Base-by-base conservation (phyloP, 2,888 invertebrate genomes). In the Epinotia brunnichana region DNA sequence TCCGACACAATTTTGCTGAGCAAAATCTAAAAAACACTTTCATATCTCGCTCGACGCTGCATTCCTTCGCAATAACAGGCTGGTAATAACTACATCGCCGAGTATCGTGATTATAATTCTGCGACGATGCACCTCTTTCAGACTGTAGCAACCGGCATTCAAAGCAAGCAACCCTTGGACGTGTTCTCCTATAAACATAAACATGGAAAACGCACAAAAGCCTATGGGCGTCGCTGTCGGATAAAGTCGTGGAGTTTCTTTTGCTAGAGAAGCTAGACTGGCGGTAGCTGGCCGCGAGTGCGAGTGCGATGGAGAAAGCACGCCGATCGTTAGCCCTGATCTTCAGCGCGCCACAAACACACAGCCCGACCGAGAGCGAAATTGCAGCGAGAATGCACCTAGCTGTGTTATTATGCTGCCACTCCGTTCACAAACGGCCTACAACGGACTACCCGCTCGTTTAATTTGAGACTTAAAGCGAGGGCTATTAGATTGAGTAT, bases 311-410 rank as follows among this genome's bases (percentile, higher is more conserved):
- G 82, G 85, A 81, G 79, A 77, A 82, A 75, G 80, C 85, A 82
- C 87, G 88, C 88, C 92, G 92, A 93, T 93, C 92, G 93, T 93
- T 93, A 93, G 93, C 93, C 92, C 92, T 93, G 93, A 93, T 93
- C 93, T 93, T 93, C 93, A 93, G 86, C 92, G 92, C 92, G 92
- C 92, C 90, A 93, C 93, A 93, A 92, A 93, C 93, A 93, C 90
- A 93, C 85, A 93, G 90, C 90, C 92, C 92, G 92, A 92, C 92
- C 91, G 93, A 93, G 93, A 93, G 93, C 91, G 93, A 93, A 92
- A 92, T 92, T 92, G 93, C 93, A 92, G 86, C 89, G 88, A 92
- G 91, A 92, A 92, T 92, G 92, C 92, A 92, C 91, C 92, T 92
- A 92, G 91, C 90, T 90, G 89, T 90, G 91, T 91, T 93, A 92